A percentile compares a stretch with the other conserved stretches of the same genome.
Evolutionary conservation across 1,140 invertebrate species (phyloP).

Genomic region (Drosophila ananassae): DNA sequence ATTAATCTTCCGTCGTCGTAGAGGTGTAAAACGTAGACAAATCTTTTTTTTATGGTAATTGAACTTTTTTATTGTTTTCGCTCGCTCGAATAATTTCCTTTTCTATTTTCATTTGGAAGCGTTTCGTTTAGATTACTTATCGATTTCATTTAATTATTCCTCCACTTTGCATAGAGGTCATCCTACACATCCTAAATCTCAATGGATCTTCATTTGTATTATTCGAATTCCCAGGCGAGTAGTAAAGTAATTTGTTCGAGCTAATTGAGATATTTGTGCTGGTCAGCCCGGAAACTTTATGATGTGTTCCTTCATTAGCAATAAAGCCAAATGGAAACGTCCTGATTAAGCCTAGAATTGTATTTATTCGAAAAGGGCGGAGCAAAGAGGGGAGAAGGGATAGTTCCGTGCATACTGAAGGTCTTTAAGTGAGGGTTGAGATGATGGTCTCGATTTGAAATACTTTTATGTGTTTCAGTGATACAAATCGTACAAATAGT

Average conservation of each 20-base stretch:
- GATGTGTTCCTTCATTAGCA: constrained; percentile 77
- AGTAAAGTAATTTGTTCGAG: constrained; percentile 80
- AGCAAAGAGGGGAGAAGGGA: background rate
- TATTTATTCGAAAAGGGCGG: constrained; percentile 2
- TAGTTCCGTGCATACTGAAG: background rate
- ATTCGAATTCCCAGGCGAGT: constrained; percentile 62
- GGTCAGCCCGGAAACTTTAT: constrained; percentile 54
- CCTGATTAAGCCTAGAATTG: constrained; percentile 53
- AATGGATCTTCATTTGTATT: background rate
- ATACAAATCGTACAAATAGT: too few species aligned
- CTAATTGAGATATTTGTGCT: constrained; percentile 75
- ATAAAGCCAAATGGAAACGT: constrained; percentile 62
- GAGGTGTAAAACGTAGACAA: constrained; percentile 75
- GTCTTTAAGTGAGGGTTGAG: too few species aligned
- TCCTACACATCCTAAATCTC: background rate
- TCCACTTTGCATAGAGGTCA: constrained; percentile 48
- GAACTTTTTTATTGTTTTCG: constrained; percentile 53
- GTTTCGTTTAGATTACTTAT: constrained; percentile 58
- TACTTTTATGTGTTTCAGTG: too few species aligned
- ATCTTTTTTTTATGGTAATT: constrained; percentile 81
- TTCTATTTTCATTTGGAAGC: constrained; percentile 20
- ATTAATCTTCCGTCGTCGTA: constrained; percentile 64
- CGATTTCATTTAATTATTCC: constrained; percentile 73
- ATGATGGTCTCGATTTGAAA: background rate
- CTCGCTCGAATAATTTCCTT: constrained; percentile 26